Evolutionary conservation across 2,797 vertebrate genomes (phyloP).

Genomic region (Myioborus melanocephalus): DNA sequence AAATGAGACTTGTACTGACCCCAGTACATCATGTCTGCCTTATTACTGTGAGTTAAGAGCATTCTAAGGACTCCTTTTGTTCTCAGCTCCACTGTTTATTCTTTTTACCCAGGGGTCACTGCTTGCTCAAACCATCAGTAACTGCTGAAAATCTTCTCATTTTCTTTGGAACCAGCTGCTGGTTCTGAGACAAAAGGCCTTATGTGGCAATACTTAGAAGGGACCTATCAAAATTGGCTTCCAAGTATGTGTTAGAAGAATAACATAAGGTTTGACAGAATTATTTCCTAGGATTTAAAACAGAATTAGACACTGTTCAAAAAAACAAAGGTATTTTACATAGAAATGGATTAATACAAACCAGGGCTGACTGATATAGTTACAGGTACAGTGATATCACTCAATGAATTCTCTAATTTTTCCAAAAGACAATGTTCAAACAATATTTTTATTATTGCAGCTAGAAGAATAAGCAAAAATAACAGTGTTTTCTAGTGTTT

Average conservation of each 20-base stretch:
- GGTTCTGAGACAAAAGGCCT: not conserved
- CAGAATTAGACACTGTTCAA: not conserved
- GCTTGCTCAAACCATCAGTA: not conserved
- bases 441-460: not conserved
- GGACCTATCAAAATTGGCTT: not conserved
- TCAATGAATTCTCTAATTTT: not conserved
- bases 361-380: not conserved
- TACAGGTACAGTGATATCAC: not conserved
- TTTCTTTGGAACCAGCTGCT: not conserved
- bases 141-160: not conserved
- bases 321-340: not conserved
- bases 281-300: not conserved
- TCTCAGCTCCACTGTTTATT: conserved; percentile 31
- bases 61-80: conserved; percentile 5
- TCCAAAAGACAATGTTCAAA: not conserved
- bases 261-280: not conserved
- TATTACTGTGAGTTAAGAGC: not conserved
- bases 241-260: not conserved
- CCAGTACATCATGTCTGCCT: not conserved
- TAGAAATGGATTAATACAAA: not conserved
- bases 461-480: not conserved
- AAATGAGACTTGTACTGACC: not conserved
- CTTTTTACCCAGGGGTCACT: not conserved
- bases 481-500: not conserved
- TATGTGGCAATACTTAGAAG: not conserved